A percentile compares a stretch with the other conserved stretches of the same genome.
These are phyloP conservation scores for Tipula lateralis DNA, from an alignment of 2,888 invertebrate genomes.

Conservation along the genomic window DNA sequence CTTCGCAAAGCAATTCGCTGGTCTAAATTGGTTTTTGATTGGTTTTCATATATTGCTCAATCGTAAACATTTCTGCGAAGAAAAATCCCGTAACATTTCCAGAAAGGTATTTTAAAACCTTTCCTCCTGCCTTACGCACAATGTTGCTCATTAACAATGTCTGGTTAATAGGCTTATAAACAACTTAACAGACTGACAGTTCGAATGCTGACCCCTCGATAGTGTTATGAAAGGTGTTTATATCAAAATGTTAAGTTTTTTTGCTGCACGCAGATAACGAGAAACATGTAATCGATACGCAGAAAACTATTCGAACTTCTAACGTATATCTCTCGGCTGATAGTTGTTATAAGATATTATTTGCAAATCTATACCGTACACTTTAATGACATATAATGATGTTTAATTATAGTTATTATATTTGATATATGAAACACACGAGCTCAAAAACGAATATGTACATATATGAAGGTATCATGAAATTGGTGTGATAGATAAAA, in stretches of 20 bases:
- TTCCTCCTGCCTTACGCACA: no score
- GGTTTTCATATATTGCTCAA: no score
- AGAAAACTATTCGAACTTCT: background rate
- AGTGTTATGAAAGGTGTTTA: background rate
- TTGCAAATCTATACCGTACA: background rate
- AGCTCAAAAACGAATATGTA: background rate
- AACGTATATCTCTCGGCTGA: background rate
- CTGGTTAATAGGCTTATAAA: no score
- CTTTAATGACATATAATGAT: background rate
- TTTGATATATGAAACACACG: background rate
- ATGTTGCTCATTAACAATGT: no score
- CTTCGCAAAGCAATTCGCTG: no score
- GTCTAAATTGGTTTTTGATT: no score
- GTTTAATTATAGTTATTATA: conserved; percentile 15
- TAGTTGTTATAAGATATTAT: background rate
- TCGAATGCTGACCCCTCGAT: background rate
- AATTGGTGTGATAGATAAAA: background rate
- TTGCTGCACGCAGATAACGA: background rate
- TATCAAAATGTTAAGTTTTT: background rate
- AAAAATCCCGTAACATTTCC: no score
- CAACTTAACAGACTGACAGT: background rate
- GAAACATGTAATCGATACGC: background rate
- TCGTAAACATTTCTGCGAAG: no score
- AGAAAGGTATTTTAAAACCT: no score
- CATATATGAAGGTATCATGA: background rate